phyloP scores from a whole-genome alignment of 2,888 invertebrate genomes.

The Leptopterna dolabrata region DNA sequence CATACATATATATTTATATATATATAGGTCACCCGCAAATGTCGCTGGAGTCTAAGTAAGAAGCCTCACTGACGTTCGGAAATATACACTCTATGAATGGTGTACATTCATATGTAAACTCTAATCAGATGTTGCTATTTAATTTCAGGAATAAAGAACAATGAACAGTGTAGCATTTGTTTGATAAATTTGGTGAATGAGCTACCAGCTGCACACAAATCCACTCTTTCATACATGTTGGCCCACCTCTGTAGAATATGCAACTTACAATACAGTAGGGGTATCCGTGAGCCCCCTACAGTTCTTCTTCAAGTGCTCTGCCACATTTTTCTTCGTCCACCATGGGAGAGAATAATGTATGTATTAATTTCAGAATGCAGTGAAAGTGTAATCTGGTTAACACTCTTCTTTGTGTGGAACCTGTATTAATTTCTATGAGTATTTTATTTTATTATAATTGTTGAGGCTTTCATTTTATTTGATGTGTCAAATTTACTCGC shows the following conservation, averaged over 20 bases:
- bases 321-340: conserved; percentile 79
- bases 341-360: conserved; percentile 82
- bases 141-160: conserved; percentile 68
- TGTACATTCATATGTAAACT: too few relatives aligned
- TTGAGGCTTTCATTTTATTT: too few relatives aligned
- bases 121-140: too few relatives aligned
- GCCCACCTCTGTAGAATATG: conserved; percentile 79
- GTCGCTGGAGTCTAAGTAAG: too few relatives aligned
- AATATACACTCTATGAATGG: too few relatives aligned
- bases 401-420: too few relatives aligned
- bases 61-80: too few relatives aligned
- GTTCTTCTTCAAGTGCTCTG: conserved; percentile 78
- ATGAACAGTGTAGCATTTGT: conserved; percentile 71
- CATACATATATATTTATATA: too few relatives aligned
- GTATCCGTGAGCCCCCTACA: conserved; percentile 75
- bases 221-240: conserved; percentile 75
- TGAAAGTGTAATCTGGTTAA: too few relatives aligned
- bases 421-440: too few relatives aligned
- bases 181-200: conserved; percentile 72
- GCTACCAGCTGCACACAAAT: conserved; percentile 75
- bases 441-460: too few relatives aligned
- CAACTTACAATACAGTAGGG: conserved; percentile 74
- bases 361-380: conserved; percentile 61
- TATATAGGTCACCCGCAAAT: too few relatives aligned
- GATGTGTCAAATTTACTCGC: background rate